Evolutionary conservation across 1,140 invertebrate species (phyloP), one percentile per base, ranked within the genome.

Genomic region (Hermetia illucens): DNA sequence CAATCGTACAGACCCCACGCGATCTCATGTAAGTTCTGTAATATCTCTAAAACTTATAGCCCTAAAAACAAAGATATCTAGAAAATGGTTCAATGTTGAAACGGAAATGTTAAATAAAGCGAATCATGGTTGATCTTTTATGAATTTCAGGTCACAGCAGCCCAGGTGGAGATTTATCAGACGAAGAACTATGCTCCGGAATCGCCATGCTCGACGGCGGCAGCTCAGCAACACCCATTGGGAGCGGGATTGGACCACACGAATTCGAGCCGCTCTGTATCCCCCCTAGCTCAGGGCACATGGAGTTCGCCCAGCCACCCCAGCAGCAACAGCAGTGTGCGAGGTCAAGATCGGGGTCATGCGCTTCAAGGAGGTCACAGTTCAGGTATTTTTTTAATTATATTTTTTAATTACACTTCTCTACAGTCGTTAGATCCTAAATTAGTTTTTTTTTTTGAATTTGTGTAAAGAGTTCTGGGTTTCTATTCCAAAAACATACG

Each of bases 81-180:
- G n/a, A n/a, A n/a, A n/a, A n/a, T n/a, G n/a, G n/a, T n/a, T n/a
- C n/a, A n/a, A n/a, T n/a, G n/a, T n/a, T n/a, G n/a, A n/a, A n/a
- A n/a, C n/a, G n/a, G n/a, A n/a, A n/a, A n/a, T n/a, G n/a, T n/a
- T n/a, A n/a, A n/a, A n/a, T n/a, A n/a, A n/a, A n/a, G n/a, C n/a
- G n/a, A n/a, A n/a, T n/a, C n/a, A n/a, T n/a, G n/a, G n/a, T n/a
- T 35, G 8, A 16, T 16, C 6, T 18, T 16, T 35, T 8, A 8
- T 5, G 5, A 17, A 6, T 16, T 38, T 29, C 31, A 59, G 54
- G 55, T 58, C 55, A 61, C 58, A 57, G 57, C 54, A 61, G 58
- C 57, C 57, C 57, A 59, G 57, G 57, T 71, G 70, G 70, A 72
- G 69, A 70, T 68, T 58, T 71, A 70, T 70, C 69, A 69, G 70